Evolutionary conservation across 2,797 vertebrate species (phyloP), one percentile per base, ranked within the genome.

Genomic region (Oreonectes daqikongensis): DNA sequence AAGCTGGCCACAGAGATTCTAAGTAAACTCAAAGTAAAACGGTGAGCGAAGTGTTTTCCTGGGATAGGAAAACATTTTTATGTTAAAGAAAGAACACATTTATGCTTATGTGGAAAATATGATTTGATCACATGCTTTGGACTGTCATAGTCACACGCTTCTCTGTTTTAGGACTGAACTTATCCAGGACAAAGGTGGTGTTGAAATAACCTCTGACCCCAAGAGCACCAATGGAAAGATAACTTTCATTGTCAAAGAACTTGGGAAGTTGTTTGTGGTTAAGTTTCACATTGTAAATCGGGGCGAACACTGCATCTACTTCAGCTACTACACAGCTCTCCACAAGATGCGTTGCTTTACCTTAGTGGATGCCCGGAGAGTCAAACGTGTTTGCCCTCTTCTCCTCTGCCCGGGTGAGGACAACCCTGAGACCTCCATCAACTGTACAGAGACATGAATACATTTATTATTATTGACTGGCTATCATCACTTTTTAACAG

Each of bases 381-480:
- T 86, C 72, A 89, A 81, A 1, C 80, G 81, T 67, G 86, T 82
- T 6, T 86, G 84, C 28, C 86, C 93, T 0, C 86, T 94, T 63
- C 78, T 85, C 0, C 88, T 98, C 57, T 86, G 84, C 69, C 90
- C 95, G 11, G 95, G 97, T 97, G 79, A 91, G 88, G 7, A 35
- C 32, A 4, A 35, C 6, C 32, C 32, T 35, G 7, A 35, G 35
- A 35, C 35, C 35, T 10, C 35, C 35, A 35, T 9, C 35, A 10
- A 35, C 8, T 35, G 35, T 9, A 2, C 2, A 35, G 35, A 35
- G 7, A 35, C 4, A 35, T 35, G 35, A 35, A 35, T n/a, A n/a
- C n/a, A n/a, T n/a, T n/a, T n/a, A n/a, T n/a, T n/a, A n/a, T n/a
- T n/a, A n/a, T n/a, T n/a, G n/a, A n/a, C n/a, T n/a, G n/a, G n/a